phyloP scores from a whole-genome alignment of 2,888 invertebrate genomes.

The Heteropelma amictum region DNA sequence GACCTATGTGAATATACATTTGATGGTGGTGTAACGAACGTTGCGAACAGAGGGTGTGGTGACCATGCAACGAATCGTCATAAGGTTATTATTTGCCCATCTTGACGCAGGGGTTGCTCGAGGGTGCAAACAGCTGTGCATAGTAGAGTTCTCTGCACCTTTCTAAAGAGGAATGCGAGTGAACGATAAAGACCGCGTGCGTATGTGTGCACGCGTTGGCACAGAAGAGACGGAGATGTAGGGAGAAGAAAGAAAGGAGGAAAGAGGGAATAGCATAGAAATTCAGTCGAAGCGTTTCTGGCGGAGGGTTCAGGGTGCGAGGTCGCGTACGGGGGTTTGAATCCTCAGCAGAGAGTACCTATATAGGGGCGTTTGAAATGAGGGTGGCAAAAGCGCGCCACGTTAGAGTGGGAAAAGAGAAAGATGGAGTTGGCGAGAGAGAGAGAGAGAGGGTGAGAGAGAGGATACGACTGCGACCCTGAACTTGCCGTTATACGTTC shows the following conservation, averaged over 20 bases:
- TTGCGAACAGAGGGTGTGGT: slow-evolving; percentile 51
- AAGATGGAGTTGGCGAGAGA: slow-evolving; percentile 26
- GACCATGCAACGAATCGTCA: slow-evolving; percentile 64
- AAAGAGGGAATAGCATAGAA: slow-evolving; percentile 45
- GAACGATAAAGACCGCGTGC: slow-evolving; percentile 54
- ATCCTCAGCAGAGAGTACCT: slow-evolving; percentile 31
- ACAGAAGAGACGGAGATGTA: slow-evolving; percentile 55
- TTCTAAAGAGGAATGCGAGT: slow-evolving; percentile 37
- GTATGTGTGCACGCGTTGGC: too few species aligned
- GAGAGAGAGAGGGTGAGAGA: slow-evolving; percentile 37
- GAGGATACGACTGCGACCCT: slow-evolving; percentile 53
- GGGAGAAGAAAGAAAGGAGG: slow-evolving; percentile 45
- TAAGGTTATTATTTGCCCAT: slow-evolving; percentile 68
- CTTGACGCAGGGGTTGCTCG: slow-evolving; percentile 48
- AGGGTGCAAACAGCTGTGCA: slow-evolving; percentile 71
- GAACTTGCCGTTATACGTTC: slow-evolving; percentile 52
- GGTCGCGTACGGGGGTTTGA: slow-evolving; percentile 45
- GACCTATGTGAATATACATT: background rate
- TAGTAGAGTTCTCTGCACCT: slow-evolving; percentile 56
- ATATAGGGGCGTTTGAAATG: slow-evolving; percentile 30
- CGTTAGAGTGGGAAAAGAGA: slow-evolving; percentile 22
- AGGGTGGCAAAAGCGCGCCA: slow-evolving; percentile 46
- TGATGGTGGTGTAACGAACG: slow-evolving; percentile 6
- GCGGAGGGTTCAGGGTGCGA: slow-evolving; percentile 40
- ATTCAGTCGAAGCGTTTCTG: slow-evolving; percentile 35